Evolutionary conservation across 2,797 vertebrate genomes (phyloP).

Genomic region (Coendou prehensilis): DNA sequence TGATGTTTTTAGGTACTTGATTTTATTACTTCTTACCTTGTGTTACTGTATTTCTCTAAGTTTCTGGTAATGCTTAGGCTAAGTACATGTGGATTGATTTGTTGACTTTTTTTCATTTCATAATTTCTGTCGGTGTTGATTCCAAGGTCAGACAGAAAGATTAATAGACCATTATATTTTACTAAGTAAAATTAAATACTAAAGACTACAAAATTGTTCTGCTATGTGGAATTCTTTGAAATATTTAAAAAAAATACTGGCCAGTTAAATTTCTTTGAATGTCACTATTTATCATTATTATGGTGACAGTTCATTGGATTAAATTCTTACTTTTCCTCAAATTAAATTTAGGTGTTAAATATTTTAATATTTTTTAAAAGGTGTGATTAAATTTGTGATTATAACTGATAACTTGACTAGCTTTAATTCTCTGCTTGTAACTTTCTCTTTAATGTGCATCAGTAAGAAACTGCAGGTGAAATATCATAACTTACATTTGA

Average conservation of each 20-base stretch:
- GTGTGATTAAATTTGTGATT: background rate
- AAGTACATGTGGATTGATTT: background rate
- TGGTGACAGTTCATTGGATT: background rate
- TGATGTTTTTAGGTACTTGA: background rate
- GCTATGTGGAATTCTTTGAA: background rate
- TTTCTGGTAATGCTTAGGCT: conserved; percentile 1
- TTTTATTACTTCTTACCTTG: conserved; percentile 5
- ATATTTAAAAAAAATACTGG: conserved; percentile 3
- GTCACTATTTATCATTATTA: background rate
- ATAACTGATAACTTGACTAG: background rate
- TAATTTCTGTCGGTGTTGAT: conserved; percentile 22
- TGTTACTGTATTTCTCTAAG: background rate
- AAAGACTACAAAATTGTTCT: background rate
- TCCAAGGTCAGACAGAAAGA: background rate
- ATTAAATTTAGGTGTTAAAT: conserved; percentile 36
- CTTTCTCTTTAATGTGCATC: background rate
- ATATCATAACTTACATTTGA: background rate
- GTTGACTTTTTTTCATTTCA: background rate
- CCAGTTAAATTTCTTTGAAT: conserved; percentile 23
- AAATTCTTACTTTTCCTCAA: background rate
- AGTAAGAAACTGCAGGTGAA: conserved; percentile 19
- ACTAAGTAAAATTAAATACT: background rate
- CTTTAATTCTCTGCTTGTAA: background rate
- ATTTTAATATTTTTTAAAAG: conserved; percentile 34
- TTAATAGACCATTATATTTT: background rate